Percentiles rank a stretch among this genome's conserved stretches.
Evolutionary conservation across 2,888 invertebrate species (phyloP).

Genomic region (Gymnoscelis rufifasciata): DNA sequence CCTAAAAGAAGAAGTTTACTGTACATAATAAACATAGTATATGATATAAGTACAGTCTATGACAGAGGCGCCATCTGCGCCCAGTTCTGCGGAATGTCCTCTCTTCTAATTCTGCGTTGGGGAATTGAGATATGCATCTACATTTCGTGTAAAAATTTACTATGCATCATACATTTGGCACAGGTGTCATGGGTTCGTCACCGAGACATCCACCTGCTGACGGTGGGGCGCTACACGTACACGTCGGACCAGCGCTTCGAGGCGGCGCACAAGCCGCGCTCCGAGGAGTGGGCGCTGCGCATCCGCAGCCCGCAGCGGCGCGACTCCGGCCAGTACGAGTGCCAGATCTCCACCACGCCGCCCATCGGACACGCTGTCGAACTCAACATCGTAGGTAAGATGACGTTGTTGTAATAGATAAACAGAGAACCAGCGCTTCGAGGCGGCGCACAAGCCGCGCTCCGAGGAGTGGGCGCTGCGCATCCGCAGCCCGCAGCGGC

Average conservation of each 20-base stretch:
- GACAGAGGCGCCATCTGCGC: no score
- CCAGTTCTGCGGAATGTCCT: no score
- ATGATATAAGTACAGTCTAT: no score
- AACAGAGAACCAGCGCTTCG: slow-evolving; percentile 89
- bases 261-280: slow-evolving; percentile 89
- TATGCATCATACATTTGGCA: not conserved
- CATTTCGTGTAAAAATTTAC: no score
- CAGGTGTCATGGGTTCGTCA: slow-evolving; percentile 96
- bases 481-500: slow-evolving; percentile 82
- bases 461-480: slow-evolving; percentile 92
- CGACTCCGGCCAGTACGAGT: slow-evolving; percentile 93
- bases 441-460: slow-evolving; percentile 89
- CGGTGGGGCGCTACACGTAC: slow-evolving; percentile 93
- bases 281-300: slow-evolving; percentile 91
- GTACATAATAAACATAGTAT: no score
- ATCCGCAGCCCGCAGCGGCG: slow-evolving; percentile 84
- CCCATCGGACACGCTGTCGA: slow-evolving; percentile 90
- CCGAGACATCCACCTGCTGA: slow-evolving; percentile 92
- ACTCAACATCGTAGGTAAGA: slow-evolving; percentile 87
- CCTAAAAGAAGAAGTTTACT: no score
- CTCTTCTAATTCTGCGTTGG: no score
- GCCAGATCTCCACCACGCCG: slow-evolving; percentile 94
- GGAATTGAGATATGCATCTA: no score
- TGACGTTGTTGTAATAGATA: no score
- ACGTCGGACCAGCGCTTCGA: slow-evolving; percentile 90